Evolutionary conservation across 2,113 vertebrate species (phyloP), one percentile per base, ranked within the genome.

Genomic region (Dendrocopos noguchii): DNA sequence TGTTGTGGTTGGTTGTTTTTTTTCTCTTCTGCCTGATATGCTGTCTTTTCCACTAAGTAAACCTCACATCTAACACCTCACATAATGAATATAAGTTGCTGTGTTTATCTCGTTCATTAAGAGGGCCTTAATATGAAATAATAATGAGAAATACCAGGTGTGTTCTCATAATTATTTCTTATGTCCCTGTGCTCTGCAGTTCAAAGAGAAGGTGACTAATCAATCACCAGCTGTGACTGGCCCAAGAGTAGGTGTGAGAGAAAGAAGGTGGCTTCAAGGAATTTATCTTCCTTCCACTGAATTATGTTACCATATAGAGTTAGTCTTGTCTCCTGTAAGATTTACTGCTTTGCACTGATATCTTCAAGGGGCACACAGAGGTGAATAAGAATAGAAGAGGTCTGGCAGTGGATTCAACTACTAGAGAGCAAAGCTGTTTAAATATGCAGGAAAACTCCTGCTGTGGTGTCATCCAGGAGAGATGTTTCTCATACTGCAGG

Each of bases 271-370:
- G 36, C 80, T 93, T 64, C 5, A 47, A 57, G 92, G 66, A 71
- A 93, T 95, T 95, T 80, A 80, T 92, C 84, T 93, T 77, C 84
- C 53, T 94, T 89, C 47, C 24, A 2, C 61, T 95, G 94, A 96
- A 68, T 94, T 91, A 91, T 94, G 90, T 83, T 75, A 24, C 82
- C 63, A 25, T 68, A 7, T 4, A 86, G 93, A 91, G 90, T 94
- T 91, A 88, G 55, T 33, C 76, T 66, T 90, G 84, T 83, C 84
- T 89, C 31, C 65, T 80, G 57, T 39, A 77, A 65, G 72, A 87
- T 94, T 93, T 76, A 80, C 36, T 53, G 89, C 87, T 78, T 80
- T 7, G 3, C 60, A 2, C 42, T 12, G 44, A 3, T 89, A 82
- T 47, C 90, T 68, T 42, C 5, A 0, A 91, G 91, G 72, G 70